Conservation (phyloP, 2,113 vertebrate genomes). For the Struthidea cinerea region DNA sequence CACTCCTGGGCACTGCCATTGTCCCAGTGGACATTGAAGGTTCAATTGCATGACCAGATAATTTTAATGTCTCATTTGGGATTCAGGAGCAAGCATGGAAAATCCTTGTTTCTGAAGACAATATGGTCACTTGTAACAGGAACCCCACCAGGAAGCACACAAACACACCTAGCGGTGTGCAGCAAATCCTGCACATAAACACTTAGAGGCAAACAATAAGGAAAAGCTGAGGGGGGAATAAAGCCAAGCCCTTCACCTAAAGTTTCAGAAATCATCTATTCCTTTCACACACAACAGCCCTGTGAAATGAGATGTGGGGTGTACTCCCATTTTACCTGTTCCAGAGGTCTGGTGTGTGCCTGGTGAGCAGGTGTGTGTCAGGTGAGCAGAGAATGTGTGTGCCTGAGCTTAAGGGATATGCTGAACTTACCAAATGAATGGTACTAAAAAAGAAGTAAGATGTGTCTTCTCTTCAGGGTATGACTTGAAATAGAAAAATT, state of each 20-base stretch:
- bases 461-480: background rate
- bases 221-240: background rate
- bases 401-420: background rate
- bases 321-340: background rate
- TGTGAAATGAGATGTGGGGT: background rate
- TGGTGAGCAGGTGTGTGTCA: background rate
- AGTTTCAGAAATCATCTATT: background rate
- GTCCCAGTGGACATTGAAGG: background rate
- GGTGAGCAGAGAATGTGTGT: background rate
- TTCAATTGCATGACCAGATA: background rate
- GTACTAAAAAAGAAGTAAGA: background rate
- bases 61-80: background rate
- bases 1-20: background rate
- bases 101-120: background rate
- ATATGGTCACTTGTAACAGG: background rate
- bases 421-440: background rate
- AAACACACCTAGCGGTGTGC: background rate
- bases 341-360: background rate
- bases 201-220: background rate
- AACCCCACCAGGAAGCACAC: background rate
- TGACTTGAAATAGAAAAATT: background rate
- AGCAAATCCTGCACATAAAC: background rate
- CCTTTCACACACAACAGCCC: background rate
- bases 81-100: background rate
- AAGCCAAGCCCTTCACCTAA: background rate